phyloP scores from a whole-genome alignment of 1,140 invertebrate genomes.

The Heterodera carotae region DNA sequence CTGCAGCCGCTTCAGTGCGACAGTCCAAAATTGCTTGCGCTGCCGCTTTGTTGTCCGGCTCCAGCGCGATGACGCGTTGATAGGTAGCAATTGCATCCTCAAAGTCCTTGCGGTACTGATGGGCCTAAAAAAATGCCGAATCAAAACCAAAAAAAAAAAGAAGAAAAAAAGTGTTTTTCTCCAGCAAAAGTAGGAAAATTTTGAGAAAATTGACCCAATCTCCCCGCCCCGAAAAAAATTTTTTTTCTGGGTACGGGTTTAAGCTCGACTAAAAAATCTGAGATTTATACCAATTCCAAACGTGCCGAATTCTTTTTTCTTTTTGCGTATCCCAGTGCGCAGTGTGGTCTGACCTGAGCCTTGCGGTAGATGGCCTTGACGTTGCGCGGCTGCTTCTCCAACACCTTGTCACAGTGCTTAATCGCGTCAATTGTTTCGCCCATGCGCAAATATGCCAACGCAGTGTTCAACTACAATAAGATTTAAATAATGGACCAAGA shows the following conservation, averaged over 20 bases:
- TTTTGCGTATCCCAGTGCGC: too few relatives aligned
- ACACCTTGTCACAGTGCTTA: conserved; percentile 74
- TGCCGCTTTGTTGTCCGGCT: conserved; percentile 82
- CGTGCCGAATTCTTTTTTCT: too few relatives aligned
- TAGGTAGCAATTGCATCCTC: conserved; percentile 80
- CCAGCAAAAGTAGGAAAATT: too few relatives aligned
- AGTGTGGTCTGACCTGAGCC: conserved; percentile 72
- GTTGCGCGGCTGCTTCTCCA: conserved; percentile 78
- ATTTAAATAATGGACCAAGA: too few relatives aligned
- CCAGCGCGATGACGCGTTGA: conserved; percentile 73
- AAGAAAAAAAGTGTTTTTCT: conserved; percentile 13
- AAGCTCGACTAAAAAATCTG: too few relatives aligned
- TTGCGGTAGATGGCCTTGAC: conserved; percentile 86
- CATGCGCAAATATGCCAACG: conserved; percentile 81
- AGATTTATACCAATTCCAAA: too few relatives aligned
- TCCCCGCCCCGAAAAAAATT: too few relatives aligned
- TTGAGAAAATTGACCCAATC: too few relatives aligned
- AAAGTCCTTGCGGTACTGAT: conserved; percentile 76
- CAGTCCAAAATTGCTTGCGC: conserved; percentile 77
- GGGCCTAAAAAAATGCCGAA: conserved; percentile 70
- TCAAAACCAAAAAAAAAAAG: neutral
- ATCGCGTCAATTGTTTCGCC: conserved; percentile 76
- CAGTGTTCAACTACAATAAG: conserved; percentile 67
- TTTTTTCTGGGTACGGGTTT: too few relatives aligned
- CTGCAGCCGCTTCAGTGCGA: conserved; percentile 76